A percentile compares a stretch with the other conserved stretches of the same genome.
Evolutionary conservation across 1,140 invertebrate genomes (phyloP).

Genomic region (Octopus bimaculoides): DNA sequence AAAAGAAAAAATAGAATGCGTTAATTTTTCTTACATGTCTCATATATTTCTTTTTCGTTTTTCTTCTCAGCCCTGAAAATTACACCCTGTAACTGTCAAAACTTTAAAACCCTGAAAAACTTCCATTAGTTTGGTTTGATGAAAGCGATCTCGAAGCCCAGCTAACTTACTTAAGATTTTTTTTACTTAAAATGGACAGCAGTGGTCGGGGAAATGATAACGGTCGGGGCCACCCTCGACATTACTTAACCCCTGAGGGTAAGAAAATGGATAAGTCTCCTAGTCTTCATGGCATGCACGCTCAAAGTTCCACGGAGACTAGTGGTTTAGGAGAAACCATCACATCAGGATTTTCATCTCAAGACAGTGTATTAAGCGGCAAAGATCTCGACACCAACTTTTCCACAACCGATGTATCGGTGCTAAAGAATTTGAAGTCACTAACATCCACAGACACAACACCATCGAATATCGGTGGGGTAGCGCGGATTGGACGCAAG

Average conservation of each 20-base stretch:
- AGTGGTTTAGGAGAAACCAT: constrained; percentile 49
- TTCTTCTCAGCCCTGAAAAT: not conserved
- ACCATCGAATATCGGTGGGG: not conserved
- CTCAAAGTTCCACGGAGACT: constrained; percentile 51
- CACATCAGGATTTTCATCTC: constrained; percentile 48
- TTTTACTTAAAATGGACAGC: constrained; percentile 10
- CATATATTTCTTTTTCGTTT: not conserved
- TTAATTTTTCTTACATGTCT: not conserved
- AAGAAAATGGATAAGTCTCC: constrained; percentile 30
- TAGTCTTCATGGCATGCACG: constrained; percentile 38
- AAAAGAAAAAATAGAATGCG: too few species aligned
- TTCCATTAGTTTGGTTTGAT: not conserved
- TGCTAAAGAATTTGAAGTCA: not conserved
- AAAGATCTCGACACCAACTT: not conserved
- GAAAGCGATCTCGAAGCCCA: not conserved
- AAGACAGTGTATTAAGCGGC: constrained; percentile 42
- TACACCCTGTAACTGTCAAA: not conserved
- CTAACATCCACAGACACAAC: not conserved
- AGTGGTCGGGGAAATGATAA: constrained; percentile 8
- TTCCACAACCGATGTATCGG: not conserved
- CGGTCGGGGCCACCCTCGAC: not conserved
- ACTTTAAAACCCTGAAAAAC: not conserved
- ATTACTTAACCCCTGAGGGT: constrained; percentile 5
- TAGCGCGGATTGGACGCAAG: not conserved
- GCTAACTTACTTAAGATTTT: not conserved